Conservation (phyloP, 64 coral and sea anemone species). For the Astreopora myriophthalma region DNA sequence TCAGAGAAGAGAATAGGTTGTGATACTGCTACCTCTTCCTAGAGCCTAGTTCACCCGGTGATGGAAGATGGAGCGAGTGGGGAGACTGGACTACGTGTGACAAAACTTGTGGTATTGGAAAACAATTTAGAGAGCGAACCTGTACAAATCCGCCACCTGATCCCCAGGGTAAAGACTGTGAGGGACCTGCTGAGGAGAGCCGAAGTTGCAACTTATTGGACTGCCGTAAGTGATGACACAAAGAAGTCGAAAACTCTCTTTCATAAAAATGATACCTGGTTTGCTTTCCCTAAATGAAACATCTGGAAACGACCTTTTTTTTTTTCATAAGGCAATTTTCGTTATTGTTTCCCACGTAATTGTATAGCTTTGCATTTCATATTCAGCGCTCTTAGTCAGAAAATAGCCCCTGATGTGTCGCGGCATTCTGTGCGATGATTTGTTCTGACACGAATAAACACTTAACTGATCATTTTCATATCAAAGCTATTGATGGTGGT, state of each 20-base stretch:
- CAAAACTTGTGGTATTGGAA: conserved; percentile 33
- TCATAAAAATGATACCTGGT: no score
- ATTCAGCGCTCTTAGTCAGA: no score
- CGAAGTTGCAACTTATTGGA: background rate
- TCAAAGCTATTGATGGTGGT: background rate
- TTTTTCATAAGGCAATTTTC: no score
- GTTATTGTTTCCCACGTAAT: no score
- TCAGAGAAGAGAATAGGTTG: no score
- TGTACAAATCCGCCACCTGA: conserved; percentile 17
- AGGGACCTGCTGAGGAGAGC: background rate
- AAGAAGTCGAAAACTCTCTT: background rate
- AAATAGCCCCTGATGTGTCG: no score
- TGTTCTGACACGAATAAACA: no score
- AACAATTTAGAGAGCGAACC: conserved; percentile 18
- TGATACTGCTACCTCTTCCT: background rate
- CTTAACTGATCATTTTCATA: no score
- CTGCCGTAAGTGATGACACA: background rate
- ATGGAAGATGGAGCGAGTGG: conserved; percentile 28
- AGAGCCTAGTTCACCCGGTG: background rate
- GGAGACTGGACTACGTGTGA: conserved; percentile 24
- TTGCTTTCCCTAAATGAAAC: no score
- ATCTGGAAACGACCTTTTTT: no score
- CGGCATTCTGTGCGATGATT: no score
- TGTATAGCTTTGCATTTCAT: no score
- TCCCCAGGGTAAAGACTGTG: background rate